phyloP scores from a whole-genome alignment of 2,113 vertebrate species.

The Scomber scombrus region DNA sequence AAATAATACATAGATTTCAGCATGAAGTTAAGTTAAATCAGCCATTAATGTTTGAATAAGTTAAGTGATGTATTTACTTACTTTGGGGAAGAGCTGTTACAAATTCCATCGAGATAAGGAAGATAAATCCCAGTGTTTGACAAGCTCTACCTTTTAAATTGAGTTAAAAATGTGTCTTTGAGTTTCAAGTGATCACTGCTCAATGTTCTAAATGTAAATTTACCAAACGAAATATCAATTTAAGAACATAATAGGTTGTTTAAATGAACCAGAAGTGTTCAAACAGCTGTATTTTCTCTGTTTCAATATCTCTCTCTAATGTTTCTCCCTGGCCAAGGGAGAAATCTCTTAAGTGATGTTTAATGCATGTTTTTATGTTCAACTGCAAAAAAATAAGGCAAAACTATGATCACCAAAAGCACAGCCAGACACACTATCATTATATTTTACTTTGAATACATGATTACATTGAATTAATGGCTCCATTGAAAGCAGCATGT shows the following conservation, averaged over 20 bases:
- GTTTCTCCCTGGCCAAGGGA: neutral
- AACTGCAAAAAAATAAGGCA: neutral
- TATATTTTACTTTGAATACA: neutral
- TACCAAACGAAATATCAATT: too few species aligned
- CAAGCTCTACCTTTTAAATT: neutral
- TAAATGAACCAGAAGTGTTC: too few species aligned
- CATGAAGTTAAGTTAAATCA: neutral
- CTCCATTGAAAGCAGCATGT: neutral
- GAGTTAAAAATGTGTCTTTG: neutral
- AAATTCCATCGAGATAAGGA: constrained; percentile 1
- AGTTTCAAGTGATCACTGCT: neutral
- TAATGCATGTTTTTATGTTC: neutral
- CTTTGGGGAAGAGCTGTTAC: neutral
- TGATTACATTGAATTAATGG: neutral
- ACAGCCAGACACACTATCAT: too few species aligned
- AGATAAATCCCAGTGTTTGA: constrained; percentile 1
- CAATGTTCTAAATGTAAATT: constrained; percentile 5
- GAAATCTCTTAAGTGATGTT: neutral
- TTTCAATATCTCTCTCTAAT: too few species aligned
- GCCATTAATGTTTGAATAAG: neutral
- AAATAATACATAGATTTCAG: neutral
- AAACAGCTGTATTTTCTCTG: too few species aligned
- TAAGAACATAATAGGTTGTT: too few species aligned
- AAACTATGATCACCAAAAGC: too few species aligned
- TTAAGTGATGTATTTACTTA: neutral